Conservation (phyloP, 2,797 vertebrate species). For the Pteropus rufus region DNA sequence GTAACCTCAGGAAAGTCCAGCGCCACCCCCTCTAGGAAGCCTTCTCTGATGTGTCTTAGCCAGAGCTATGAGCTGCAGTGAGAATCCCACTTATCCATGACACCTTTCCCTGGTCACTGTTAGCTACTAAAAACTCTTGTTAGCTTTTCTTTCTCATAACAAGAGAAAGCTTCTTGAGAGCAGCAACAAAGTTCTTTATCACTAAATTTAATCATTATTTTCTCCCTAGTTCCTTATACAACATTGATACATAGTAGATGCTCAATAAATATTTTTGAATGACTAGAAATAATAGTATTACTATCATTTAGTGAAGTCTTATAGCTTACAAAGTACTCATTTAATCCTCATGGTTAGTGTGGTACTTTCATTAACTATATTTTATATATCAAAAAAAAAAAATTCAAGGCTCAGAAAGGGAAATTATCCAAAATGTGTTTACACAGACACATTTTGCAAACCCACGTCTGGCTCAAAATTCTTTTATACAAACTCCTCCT, state of each 20-base stretch:
- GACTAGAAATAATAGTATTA: not conserved
- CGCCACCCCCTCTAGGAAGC: not conserved
- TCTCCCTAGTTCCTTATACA: not conserved
- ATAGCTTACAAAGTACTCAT: not conserved
- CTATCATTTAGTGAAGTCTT: not conserved
- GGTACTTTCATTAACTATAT: not conserved
- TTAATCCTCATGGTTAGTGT: not conserved
- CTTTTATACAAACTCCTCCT: not conserved
- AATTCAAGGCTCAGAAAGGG: not conserved
- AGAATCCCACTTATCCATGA: not conserved
- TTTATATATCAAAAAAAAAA: not conserved
- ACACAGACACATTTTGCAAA: not conserved
- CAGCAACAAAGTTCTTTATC: not conserved
- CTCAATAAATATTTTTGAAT: not conserved
- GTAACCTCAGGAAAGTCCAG: not conserved
- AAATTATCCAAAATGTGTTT: not conserved
- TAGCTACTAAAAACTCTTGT: not conserved
- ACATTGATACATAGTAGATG: not conserved
- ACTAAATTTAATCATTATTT: not conserved
- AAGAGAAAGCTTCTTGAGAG: not conserved
- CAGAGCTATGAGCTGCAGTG: not conserved
- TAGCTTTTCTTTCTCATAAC: not conserved
- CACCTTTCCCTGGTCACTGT: too few relatives aligned
- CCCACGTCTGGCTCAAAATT: not conserved
- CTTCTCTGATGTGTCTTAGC: not conserved